Evolutionary conservation across 1,140 invertebrate species (phyloP).

Genomic region (Hyles euphorbiae): DNA sequence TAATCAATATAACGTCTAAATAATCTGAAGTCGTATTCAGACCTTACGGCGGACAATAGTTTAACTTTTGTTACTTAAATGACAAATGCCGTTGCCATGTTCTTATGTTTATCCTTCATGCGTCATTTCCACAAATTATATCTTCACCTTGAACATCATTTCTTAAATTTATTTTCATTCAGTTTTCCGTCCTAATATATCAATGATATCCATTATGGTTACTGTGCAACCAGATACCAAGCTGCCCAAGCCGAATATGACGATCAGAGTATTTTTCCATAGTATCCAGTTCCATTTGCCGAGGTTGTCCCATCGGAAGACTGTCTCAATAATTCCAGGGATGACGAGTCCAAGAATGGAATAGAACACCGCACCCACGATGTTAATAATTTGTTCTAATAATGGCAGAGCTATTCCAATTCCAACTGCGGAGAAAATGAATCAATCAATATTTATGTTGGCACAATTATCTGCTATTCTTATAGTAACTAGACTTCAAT

Average conservation of each 20-base stretch:
- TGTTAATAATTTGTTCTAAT: constrained; percentile 91
- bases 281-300: constrained; percentile 80
- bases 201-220: constrained; percentile 59
- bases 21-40: too few species aligned
- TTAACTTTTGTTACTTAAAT: too few species aligned
- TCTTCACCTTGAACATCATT: background rate
- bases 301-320: constrained; percentile 80
- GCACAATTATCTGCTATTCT: too few species aligned
- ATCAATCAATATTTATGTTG: background rate
- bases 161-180: constrained; percentile 25
- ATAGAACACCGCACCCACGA: constrained; percentile 91
- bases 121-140: background rate
- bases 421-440: constrained; percentile 74
- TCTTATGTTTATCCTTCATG: too few species aligned
- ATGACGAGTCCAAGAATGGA: constrained; percentile 90
- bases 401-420: constrained; percentile 86
- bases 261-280: constrained; percentile 80
- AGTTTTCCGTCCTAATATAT: constrained; percentile 41
- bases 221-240: constrained; percentile 78
- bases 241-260: constrained; percentile 77
- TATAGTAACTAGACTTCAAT: too few species aligned
- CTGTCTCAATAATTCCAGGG: constrained; percentile 89
- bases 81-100: too few species aligned
- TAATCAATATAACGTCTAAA: too few species aligned
- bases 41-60: too few species aligned